These are phyloP conservation scores for Rhinichthys osculus DNA, from an alignment of 2,797 vertebrate genomes.

Conservation along the genomic window DNA sequence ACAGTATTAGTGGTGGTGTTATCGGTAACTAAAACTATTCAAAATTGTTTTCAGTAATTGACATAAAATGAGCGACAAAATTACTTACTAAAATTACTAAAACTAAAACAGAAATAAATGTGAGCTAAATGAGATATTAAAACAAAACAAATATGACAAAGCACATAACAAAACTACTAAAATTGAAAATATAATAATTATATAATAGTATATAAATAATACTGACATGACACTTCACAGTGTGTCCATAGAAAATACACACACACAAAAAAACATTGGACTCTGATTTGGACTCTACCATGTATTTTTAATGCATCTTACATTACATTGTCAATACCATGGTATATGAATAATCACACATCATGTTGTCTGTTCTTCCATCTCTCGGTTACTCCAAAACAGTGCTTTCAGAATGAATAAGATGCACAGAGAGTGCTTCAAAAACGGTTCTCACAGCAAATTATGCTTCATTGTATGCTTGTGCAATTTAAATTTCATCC, in stretches of 20 bases:
- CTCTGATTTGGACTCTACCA: neutral
- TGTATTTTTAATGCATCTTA: neutral
- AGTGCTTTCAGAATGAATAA: neutral
- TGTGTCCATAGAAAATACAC: neutral
- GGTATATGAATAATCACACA: neutral
- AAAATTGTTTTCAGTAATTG: neutral
- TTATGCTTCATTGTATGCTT: neutral
- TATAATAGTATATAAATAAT: neutral
- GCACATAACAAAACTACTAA: neutral
- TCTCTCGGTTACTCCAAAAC: neutral
- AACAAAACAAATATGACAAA: no score
- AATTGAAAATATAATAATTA: neutral
- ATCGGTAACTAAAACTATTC: neutral
- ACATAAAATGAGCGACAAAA: neutral
- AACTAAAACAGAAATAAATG: neutral
- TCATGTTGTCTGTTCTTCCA: neutral
- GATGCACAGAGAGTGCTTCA: neutral
- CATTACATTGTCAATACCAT: neutral
- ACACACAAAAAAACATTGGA: neutral
- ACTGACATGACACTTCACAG: neutral
- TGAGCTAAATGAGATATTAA: no score
- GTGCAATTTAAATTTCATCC: neutral
- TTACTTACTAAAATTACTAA: neutral
- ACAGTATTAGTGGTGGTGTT: neutral
- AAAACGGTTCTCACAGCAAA: neutral